phyloP scores from a whole-genome alignment of 2,113 vertebrate genomes.

The Ammodytes dubius region DNA sequence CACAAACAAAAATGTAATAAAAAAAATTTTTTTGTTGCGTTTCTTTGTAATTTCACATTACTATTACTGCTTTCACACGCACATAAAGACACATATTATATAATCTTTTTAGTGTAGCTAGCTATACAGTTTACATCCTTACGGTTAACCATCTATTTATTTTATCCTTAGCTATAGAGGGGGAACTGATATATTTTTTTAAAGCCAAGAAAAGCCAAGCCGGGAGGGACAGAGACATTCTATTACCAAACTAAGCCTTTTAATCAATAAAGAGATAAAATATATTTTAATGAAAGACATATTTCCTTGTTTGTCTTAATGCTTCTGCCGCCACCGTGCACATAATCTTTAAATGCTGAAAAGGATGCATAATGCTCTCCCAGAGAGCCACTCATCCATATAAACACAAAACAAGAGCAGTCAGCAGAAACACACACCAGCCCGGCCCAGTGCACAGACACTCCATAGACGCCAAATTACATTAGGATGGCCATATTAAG shows the following conservation, averaged over 20 bases:
- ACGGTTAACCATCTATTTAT: slow-evolving; percentile 6
- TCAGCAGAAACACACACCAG: slow-evolving; percentile 87
- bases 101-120: not conserved
- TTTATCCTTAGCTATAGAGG: not conserved
- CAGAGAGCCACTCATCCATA: slow-evolving; percentile 77
- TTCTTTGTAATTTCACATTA: not conserved
- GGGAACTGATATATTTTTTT: not conserved
- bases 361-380: slow-evolving; percentile 81
- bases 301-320: slow-evolving; percentile 81
- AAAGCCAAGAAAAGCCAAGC: slow-evolving; percentile 47
- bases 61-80: not conserved
- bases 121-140: not conserved
- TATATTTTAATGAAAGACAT: slow-evolving; percentile 86
- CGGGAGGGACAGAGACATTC: slow-evolving; percentile 73
- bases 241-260: slow-evolving; percentile 85
- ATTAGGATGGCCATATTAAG: slow-evolving; percentile 95
- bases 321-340: slow-evolving; percentile 75
- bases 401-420: slow-evolving; percentile 86
- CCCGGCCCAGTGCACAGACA: slow-evolving; percentile 80
- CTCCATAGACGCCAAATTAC: slow-evolving; percentile 91
- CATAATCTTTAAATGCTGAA: slow-evolving; percentile 83
- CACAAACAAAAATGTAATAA: not conserved
- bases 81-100: not conserved
- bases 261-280: slow-evolving; percentile 89
- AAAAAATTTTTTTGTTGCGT: not conserved